phyloP scores from a whole-genome alignment of 2,888 invertebrate genomes.

The Ganaspis brasiliensis region DNA sequence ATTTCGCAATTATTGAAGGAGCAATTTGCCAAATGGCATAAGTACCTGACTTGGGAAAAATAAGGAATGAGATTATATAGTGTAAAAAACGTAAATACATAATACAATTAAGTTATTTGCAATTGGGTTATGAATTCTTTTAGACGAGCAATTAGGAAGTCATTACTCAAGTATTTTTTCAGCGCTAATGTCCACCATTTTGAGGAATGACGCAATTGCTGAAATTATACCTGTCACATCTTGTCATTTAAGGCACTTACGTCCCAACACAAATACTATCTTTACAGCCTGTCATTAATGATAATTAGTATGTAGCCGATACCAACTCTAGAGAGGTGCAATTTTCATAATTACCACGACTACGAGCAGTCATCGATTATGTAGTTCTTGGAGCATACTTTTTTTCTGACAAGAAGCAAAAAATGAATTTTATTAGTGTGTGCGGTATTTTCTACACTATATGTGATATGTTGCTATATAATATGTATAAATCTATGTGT shows the following conservation, averaged over 20 bases:
- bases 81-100: background rate
- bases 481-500: slow-evolving; percentile 9
- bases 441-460: too few species aligned
- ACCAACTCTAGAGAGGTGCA: slow-evolving; percentile 12
- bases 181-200: background rate
- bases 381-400: background rate
- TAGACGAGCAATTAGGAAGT: background rate
- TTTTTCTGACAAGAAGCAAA: background rate
- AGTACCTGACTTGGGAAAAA: background rate
- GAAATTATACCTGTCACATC: slow-evolving; percentile 30
- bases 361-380: slow-evolving; percentile 30
- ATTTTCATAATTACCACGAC: slow-evolving; percentile 37
- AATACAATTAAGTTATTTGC: slow-evolving; percentile 4
- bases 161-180: background rate
- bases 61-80: too few species aligned
- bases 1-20: background rate
- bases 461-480: background rate
- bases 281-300: slow-evolving; percentile 20
- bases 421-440: background rate
- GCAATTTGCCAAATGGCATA: slow-evolving; percentile 11
- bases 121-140: background rate
- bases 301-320: slow-evolving; percentile 30
- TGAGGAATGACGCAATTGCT: slow-evolving; percentile 20
- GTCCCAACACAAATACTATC: slow-evolving; percentile 11
- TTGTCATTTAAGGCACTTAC: slow-evolving; percentile 28